Evolutionary conservation across 2,888 invertebrate species (phyloP), one percentile per base, ranked within the genome.

Genomic region (Leptopilina syphax): DNA sequence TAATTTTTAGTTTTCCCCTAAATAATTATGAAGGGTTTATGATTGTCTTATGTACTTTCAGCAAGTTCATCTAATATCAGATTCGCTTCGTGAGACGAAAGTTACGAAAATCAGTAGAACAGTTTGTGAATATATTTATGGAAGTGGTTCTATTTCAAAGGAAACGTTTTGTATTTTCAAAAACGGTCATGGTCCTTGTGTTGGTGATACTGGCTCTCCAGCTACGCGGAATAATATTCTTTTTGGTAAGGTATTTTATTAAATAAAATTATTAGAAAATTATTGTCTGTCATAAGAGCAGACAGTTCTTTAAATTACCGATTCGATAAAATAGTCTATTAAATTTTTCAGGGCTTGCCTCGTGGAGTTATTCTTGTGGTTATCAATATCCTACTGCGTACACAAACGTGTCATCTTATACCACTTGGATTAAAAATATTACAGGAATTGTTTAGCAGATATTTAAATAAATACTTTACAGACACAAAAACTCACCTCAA

Each of bases 181-280:
- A 8, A 50, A 79, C 13, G 81, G 80, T 1, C 78, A 76, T 12
- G 87, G 86, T 2, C 86, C 88, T 7, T 89, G 89, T 82, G 80
- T 89, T 34, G 89, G 89, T 0, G 89, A 89, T 76, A 86, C 89
- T 1, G 89, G 89, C 4, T 86, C 89, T 5, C 86, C 88, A 7
- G 87, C 87, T 0, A 63, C 86, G 13, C 63, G 77, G 63, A 65
- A 87, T 12, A 78, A 81, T 44, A 81, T 80, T 1, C 76, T 89
- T 60, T 83, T 86, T 65, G 89, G 89, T 86, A 82, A 80, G 44
- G 12, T n/a, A n/a, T n/a, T n/a, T n/a, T n/a, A n/a, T n/a, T 24
- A 4, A 41, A 41, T 41, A 3, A 41, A 41, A 5, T 41, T 5
- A 41, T 41, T 41, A 41, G 18, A 41, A 5, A 41, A 41, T 41